A percentile compares a stretch with the other conserved stretches of the same genome.
These are phyloP conservation scores for Pseudomyrmex flavicornis DNA, from an alignment of 1,140 invertebrate species.

Conservation along the genomic window DNA sequence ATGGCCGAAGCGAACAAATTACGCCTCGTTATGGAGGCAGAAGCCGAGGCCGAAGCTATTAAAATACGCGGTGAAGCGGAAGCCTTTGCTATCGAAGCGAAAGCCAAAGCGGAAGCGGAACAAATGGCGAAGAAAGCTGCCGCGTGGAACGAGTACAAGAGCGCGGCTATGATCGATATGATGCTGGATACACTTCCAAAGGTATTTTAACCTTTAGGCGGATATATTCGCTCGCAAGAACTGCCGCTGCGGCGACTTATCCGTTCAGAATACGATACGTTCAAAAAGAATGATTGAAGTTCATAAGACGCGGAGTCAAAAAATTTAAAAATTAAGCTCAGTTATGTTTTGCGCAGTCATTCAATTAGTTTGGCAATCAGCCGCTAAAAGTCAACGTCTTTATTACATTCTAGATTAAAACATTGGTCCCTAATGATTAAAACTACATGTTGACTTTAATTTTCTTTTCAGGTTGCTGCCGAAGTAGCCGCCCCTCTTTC, in stretches of 20 bases:
- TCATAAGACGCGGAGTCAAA: too few relatives aligned
- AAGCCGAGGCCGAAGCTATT: conserved; percentile 97
- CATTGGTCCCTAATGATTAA: neutral
- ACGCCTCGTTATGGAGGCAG: conserved; percentile 94
- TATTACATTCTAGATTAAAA: conserved; percentile 32
- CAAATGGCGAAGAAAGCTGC: conserved; percentile 99
- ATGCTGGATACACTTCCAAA: conserved; percentile 97
- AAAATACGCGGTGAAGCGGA: conserved; percentile 93
- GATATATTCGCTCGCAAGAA: too few relatives aligned
- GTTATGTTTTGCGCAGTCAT: too few relatives aligned
- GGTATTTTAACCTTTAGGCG: conserved; percentile 85
- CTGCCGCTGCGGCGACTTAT: too few relatives aligned
- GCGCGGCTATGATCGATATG: conserved; percentile 99
- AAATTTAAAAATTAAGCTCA: too few relatives aligned
- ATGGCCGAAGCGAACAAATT: conserved; percentile 96
- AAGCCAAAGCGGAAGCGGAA: conserved; percentile 97
- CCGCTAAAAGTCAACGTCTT: neutral
- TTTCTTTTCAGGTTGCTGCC: conserved; percentile 93
- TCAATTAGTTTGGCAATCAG: too few relatives aligned
- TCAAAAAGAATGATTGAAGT: too few relatives aligned
- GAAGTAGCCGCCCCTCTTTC: conserved; percentile 97
- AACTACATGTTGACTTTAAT: conserved; percentile 58
- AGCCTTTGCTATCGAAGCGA: conserved; percentile 96
- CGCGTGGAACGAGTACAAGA: conserved; percentile 98
- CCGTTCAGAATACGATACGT: too few relatives aligned